phyloP scores from a whole-genome alignment of 2,113 vertebrate species.

The Nannobrachium achirus region DNA sequence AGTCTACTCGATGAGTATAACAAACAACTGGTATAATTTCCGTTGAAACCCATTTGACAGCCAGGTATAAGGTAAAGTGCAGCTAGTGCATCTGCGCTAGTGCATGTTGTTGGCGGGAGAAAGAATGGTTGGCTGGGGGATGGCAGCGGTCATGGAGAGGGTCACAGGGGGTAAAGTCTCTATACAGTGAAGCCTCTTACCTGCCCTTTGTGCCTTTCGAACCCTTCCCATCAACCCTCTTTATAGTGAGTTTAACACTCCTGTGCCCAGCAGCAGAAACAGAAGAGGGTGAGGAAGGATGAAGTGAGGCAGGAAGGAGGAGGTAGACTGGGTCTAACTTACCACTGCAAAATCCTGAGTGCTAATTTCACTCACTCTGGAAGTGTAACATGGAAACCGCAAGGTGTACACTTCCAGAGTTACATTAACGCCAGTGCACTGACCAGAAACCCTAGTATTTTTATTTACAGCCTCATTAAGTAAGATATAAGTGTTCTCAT shows the following conservation, averaged over 20 bases:
- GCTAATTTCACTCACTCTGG: too few relatives aligned
- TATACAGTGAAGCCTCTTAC: slow-evolving; percentile 79
- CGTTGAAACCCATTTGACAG: background rate
- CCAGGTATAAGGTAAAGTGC: slow-evolving; percentile 63
- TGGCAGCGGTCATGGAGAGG: slow-evolving; percentile 62
- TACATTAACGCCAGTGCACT: too few relatives aligned
- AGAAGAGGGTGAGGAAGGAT: slow-evolving; percentile 61
- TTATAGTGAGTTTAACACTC: slow-evolving; percentile 89
- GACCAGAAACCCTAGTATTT: slow-evolving; percentile 34
- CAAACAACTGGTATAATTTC: background rate
- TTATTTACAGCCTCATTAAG: slow-evolving; percentile 34
- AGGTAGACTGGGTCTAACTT: slow-evolving; percentile 6
- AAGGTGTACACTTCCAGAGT: too few relatives aligned
- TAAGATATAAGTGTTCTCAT: slow-evolving; percentile 1
- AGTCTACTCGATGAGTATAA: background rate
- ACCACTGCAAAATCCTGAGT: background rate
- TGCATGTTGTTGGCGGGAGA: slow-evolving; percentile 39
- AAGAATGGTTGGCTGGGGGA: slow-evolving; percentile 37
- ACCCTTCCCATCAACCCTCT: slow-evolving; percentile 89
- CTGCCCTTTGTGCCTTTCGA: slow-evolving; percentile 81
- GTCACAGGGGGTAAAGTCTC: slow-evolving; percentile 61
- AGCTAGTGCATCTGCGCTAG: slow-evolving; percentile 44
- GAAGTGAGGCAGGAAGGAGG: slow-evolving; percentile 43
- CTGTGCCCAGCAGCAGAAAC: slow-evolving; percentile 83
- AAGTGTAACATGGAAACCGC: too few relatives aligned